Evolutionary conservation across 2,113 vertebrate species (phyloP).

Genomic region (Carassius carassius): DNA sequence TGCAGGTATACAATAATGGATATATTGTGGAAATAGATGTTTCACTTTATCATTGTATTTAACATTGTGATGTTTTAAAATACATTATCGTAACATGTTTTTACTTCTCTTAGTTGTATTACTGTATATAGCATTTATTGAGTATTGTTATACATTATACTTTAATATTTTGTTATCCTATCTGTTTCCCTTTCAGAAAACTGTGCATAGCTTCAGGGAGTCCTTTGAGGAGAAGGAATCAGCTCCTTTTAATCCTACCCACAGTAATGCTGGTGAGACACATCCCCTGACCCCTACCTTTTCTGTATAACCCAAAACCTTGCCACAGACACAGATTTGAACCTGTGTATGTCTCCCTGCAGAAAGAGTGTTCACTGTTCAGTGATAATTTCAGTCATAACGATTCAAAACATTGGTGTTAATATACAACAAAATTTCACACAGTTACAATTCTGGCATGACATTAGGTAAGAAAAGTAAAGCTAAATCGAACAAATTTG

Average conservation of each 20-base stretch:
- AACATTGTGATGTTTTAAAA: background rate
- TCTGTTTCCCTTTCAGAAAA: conserved; percentile 72
- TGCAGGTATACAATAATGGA: conserved; percentile 78
- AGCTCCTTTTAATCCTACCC: conserved; percentile 75
- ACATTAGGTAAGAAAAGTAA: no score
- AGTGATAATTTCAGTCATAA: no score
- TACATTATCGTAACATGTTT: background rate
- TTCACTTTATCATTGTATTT: background rate
- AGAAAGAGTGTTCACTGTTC: no score
- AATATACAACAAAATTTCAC: no score
- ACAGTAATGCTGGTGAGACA: conserved; percentile 82
- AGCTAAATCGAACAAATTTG: no score
- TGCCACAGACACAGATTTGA: conserved; percentile 60
- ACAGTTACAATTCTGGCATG: no score
- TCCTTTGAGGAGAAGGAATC: conserved; percentile 85
- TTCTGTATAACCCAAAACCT: conserved; percentile 71
- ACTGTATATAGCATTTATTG: no score
- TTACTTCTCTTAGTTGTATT: background rate
- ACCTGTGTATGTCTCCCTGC: no score
- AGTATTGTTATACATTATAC: background rate
- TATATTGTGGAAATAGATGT: background rate
- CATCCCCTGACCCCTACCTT: conserved; percentile 72
- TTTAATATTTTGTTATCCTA: background rate
- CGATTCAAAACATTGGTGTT: no score
- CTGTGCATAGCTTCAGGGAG: conserved; percentile 90